Conservation (phyloP, 2,888 invertebrate species). For the Heteropelma amictum region DNA sequence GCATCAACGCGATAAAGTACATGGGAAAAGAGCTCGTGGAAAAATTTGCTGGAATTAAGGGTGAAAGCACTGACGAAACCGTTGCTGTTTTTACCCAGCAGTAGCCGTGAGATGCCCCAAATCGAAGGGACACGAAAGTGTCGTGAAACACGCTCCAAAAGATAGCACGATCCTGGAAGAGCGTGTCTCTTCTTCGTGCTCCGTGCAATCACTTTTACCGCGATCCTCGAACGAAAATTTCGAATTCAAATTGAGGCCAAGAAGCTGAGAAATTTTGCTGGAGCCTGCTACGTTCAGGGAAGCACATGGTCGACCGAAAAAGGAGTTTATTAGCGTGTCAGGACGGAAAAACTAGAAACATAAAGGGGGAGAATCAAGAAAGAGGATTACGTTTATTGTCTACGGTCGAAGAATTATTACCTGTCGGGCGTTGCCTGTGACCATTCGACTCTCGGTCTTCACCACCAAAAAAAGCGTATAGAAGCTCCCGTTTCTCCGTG, state of each 20-base stretch:
- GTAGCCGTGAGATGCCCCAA: constrained; percentile 59
- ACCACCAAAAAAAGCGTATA: constrained; percentile 7
- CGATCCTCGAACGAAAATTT: constrained; percentile 19
- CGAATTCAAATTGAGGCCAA: no score
- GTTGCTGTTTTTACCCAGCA: constrained; percentile 48
- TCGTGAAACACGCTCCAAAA: constrained; percentile 58
- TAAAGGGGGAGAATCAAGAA: neutral
- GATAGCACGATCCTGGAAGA: constrained; percentile 58
- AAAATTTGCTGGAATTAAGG: constrained; percentile 26
- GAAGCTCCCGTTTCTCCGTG: constrained; percentile 4
- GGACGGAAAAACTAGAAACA: constrained; percentile 1
- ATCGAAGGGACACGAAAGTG: constrained; percentile 55
- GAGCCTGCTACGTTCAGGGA: constrained; percentile 14
- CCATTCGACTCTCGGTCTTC: constrained; percentile 40
- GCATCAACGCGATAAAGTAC: no score
- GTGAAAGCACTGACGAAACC: constrained; percentile 46
- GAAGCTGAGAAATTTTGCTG: constrained; percentile 26
- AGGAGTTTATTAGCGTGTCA: constrained; percentile 7
- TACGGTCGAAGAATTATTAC: constrained; percentile 31
- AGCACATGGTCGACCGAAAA: neutral
- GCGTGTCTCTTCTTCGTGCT: constrained; percentile 39
- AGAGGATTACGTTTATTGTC: constrained; percentile 15
- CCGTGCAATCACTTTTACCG: neutral
- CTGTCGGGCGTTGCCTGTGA: constrained; percentile 44
- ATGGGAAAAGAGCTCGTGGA: no score